Evolutionary conservation across 2,113 vertebrate genomes (phyloP).

Genomic region (Toxostoma redivivum): DNA sequence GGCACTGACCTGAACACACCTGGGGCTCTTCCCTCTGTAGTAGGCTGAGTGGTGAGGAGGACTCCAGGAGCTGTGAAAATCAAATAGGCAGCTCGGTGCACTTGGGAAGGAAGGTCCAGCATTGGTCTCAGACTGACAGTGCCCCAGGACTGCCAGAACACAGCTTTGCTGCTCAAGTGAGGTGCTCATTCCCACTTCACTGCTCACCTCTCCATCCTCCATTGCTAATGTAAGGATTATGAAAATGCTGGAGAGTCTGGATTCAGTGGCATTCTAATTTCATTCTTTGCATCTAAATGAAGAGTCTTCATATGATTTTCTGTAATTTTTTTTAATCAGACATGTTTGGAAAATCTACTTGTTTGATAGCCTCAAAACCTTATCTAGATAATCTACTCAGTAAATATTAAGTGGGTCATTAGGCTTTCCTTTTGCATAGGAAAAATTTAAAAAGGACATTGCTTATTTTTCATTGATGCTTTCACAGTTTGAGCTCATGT

Average conservation of each 20-base stretch:
- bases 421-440: background rate
- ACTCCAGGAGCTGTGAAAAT: background rate
- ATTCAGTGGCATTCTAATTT: background rate
- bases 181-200: background rate
- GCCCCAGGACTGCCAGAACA: background rate
- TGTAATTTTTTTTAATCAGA: background rate
- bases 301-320: background rate
- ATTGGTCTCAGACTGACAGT: background rate
- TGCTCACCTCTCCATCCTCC: background rate
- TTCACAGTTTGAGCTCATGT: background rate
- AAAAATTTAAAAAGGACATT: background rate
- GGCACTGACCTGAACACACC: background rate
- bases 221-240: background rate
- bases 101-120: background rate
- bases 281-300: background rate
- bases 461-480: background rate
- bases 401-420: background rate
- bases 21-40: background rate
- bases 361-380: background rate
- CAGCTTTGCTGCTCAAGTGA: background rate
- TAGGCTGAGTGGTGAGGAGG: background rate
- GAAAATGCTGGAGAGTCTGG: background rate
- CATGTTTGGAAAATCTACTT: background rate
- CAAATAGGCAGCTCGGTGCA: background rate
- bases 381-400: background rate